phyloP scores from a whole-genome alignment of 1,140 invertebrate genomes.

The Bombus difficillimus region DNA sequence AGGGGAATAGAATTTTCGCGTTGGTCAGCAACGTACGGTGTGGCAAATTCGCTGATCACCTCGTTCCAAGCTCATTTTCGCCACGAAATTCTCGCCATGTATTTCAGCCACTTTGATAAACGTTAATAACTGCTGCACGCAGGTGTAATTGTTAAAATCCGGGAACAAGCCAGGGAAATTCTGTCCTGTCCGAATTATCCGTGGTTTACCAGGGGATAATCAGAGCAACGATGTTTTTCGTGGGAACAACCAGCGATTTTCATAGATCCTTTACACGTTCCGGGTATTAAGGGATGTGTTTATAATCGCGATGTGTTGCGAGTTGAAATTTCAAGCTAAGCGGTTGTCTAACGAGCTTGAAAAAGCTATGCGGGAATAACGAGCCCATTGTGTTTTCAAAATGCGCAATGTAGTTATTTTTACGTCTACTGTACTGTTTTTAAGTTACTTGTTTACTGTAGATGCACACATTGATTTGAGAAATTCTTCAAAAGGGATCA shows the following conservation, averaged over 20 bases:
- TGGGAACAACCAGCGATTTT: not conserved
- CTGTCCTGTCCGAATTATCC: too few relatives aligned
- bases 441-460: too few relatives aligned
- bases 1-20: slow-evolving; percentile 23
- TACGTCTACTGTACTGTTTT: too few relatives aligned
- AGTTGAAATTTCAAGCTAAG: not conserved
- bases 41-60: not conserved
- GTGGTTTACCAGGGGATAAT: not conserved
- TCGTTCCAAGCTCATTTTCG: not conserved
- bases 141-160: not conserved
- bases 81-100: not conserved
- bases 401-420: too few relatives aligned
- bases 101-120: slow-evolving; percentile 2
- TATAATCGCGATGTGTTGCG: not conserved
- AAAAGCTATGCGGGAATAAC: not conserved
- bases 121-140: not conserved
- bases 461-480: too few relatives aligned
- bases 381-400: too few relatives aligned
- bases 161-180: not conserved
- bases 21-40: not conserved
- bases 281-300: slow-evolving; percentile 1
- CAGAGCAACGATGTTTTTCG: not conserved
- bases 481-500: too few relatives aligned
- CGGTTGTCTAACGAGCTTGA: not conserved
- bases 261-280: not conserved